Percentiles rank a stretch among this genome's conserved stretches.
Evolutionary conservation across 2,113 vertebrate genomes (phyloP).

Genomic region (Murina feae): DNA sequence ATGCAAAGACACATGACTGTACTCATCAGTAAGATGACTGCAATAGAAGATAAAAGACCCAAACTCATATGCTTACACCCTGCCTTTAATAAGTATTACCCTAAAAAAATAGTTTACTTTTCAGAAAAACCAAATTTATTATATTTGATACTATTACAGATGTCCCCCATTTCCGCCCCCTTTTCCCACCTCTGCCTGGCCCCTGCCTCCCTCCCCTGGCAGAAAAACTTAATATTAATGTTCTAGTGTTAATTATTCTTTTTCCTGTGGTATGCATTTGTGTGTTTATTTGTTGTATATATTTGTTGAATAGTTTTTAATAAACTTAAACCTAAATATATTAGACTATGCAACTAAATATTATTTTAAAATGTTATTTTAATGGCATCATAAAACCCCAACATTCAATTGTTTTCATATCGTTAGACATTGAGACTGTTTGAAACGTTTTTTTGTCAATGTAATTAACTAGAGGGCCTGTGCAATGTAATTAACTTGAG

Average conservation of each 20-base stretch:
- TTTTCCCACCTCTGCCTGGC: too few species aligned
- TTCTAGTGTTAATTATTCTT: neutral
- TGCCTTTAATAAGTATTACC: slow-evolving; percentile 45
- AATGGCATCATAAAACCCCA: neutral
- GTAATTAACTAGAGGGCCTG: neutral
- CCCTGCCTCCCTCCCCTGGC: too few species aligned
- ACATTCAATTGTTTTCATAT: neutral
- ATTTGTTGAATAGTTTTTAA: neutral
- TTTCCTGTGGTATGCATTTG: neutral
- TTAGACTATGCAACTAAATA: neutral
- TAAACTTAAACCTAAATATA: neutral
- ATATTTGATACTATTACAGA: too few species aligned
- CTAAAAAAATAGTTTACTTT: neutral
- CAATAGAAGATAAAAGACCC: slow-evolving; percentile 57
- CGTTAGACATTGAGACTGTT: neutral
- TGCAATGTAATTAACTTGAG: too few species aligned
- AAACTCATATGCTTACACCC: slow-evolving; percentile 21
- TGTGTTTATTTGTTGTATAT: neutral
- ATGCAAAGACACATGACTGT: slow-evolving; percentile 57
- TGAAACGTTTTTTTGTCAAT: neutral
- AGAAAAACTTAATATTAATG: neutral
- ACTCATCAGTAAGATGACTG: slow-evolving; percentile 23
- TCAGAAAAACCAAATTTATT: neutral
- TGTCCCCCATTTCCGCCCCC: too few species aligned
- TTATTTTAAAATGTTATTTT: slow-evolving; percentile 21